These are phyloP conservation scores for Harmothoe impar DNA, from an alignment of 2,888 invertebrate genomes.

Conservation along the genomic window DNA sequence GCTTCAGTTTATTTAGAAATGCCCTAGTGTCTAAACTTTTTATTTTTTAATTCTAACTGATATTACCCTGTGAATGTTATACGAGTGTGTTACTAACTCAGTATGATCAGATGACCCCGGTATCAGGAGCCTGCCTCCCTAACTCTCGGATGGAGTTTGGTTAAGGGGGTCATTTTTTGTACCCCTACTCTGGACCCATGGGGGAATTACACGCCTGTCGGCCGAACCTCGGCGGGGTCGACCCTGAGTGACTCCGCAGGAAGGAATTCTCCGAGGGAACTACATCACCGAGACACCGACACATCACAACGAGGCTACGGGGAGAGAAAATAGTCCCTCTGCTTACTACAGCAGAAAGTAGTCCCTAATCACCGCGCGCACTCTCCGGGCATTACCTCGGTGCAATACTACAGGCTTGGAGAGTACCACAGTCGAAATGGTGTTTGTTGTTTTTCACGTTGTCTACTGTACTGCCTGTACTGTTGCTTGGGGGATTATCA, in stretches of 20 bases:
- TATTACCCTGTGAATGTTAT: too few species aligned
- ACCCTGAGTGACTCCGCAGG: not conserved
- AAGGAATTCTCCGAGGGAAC: not conserved
- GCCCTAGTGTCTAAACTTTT: too few species aligned
- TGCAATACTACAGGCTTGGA: too few species aligned
- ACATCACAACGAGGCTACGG: not conserved
- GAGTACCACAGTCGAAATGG: too few species aligned
- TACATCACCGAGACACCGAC: not conserved
- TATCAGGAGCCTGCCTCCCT: too few species aligned
- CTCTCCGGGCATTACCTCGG: not conserved
- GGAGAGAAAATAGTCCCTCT: slow-evolving; percentile 31
- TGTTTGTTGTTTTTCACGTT: slow-evolving; percentile 10
- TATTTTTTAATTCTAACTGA: too few species aligned
- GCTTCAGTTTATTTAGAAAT: too few species aligned
- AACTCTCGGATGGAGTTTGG: not conserved
- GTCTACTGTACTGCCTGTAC: too few species aligned
- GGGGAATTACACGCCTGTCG: not conserved
- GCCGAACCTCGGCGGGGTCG: not conserved
- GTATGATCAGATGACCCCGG: too few species aligned
- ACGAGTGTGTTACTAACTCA: too few species aligned
- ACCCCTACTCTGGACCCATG: not conserved
- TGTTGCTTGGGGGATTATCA: too few species aligned
- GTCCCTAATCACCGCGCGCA: not conserved
- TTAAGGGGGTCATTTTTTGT: not conserved
- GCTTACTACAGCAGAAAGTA: not conserved